These are phyloP conservation scores for Tinea pellionella DNA, from an alignment of 2,888 invertebrate species.

Conservation along the genomic window DNA sequence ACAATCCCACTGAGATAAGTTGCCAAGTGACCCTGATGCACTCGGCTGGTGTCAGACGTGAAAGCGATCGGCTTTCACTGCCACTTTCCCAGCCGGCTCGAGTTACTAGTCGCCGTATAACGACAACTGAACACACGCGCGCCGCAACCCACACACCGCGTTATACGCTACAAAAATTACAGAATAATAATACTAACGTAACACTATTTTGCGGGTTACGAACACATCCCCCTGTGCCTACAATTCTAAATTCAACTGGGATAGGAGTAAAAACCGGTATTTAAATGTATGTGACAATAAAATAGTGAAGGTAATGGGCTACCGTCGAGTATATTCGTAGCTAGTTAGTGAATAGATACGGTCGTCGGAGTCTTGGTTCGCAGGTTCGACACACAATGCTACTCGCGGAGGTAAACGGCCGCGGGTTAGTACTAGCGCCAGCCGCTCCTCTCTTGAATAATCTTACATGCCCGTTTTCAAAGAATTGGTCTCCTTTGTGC, in stretches of 20 bases:
- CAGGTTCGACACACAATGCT: neutral
- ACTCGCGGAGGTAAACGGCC: slow-evolving; percentile 33
- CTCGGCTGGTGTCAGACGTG: slow-evolving; percentile 23
- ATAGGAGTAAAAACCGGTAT: neutral
- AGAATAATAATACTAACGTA: too few species aligned
- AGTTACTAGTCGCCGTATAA: neutral
- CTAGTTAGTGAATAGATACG: neutral
- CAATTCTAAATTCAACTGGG: too few species aligned
- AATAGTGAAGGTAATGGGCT: neutral
- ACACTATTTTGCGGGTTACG: too few species aligned
- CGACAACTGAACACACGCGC: neutral
- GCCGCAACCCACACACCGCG: neutral
- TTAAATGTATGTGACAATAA: neutral
- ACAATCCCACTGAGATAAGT: neutral
- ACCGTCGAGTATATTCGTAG: neutral
- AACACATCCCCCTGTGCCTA: too few species aligned
- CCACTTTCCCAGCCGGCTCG: slow-evolving; percentile 32
- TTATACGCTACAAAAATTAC: neutral
- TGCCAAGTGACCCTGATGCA: slow-evolving; percentile 10
- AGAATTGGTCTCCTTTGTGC: slow-evolving; percentile 14
- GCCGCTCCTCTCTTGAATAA: slow-evolving; percentile 26
- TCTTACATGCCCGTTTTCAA: slow-evolving; percentile 33
- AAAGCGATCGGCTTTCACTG: slow-evolving; percentile 52
- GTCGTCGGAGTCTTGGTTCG: neutral
- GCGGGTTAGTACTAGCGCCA: slow-evolving; percentile 16